A percentile compares a stretch with the other conserved stretches of the same genome.
Conservation (phyloP, 2,888 invertebrate species). For the Drosophila mimetica region DNA sequence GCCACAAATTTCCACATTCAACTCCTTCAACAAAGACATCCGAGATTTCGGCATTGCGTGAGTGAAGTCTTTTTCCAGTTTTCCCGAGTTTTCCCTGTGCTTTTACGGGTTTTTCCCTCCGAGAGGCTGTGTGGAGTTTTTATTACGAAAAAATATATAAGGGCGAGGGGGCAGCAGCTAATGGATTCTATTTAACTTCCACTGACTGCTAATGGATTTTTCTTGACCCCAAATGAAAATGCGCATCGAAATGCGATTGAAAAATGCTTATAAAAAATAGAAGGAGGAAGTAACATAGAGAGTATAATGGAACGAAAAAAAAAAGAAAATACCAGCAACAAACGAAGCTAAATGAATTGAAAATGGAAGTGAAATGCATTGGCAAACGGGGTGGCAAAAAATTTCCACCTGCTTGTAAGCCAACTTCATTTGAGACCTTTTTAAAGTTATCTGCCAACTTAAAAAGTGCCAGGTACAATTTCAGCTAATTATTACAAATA, state of each 20-base stretch:
- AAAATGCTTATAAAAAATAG: constrained; percentile 74
- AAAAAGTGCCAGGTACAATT: not conserved
- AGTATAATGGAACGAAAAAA: constrained; percentile 64
- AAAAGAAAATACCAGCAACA: constrained; percentile 34
- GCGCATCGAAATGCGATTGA: constrained; percentile 80
- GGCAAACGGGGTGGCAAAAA: not conserved
- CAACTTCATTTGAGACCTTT: constrained; percentile 2
- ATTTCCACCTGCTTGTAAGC: constrained; percentile 14
- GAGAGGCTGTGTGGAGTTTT: constrained; percentile 52
- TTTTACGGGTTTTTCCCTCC: constrained; percentile 8
- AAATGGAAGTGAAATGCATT: constrained; percentile 52
- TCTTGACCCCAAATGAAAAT: constrained; percentile 84
- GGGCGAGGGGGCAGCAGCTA: constrained; percentile 66
- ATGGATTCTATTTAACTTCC: constrained; percentile 84
- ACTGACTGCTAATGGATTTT: constrained; percentile 84
- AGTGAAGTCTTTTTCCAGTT: constrained; percentile 37
- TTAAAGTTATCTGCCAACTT: not conserved
- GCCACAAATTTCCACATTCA: constrained; percentile 10
- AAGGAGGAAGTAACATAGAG: constrained; percentile 48
- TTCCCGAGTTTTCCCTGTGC: constrained; percentile 18
- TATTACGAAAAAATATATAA: constrained; percentile 59
- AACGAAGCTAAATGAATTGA: constrained; percentile 50
- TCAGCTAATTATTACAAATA: constrained; percentile 73
- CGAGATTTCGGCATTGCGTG: constrained; percentile 41
- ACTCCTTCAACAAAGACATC: constrained; percentile 42